A percentile compares a stretch with the other conserved stretches of the same genome.
Conservation (phyloP, 2,797 vertebrate genomes). For the Sebastes trivittatus region DNA sequence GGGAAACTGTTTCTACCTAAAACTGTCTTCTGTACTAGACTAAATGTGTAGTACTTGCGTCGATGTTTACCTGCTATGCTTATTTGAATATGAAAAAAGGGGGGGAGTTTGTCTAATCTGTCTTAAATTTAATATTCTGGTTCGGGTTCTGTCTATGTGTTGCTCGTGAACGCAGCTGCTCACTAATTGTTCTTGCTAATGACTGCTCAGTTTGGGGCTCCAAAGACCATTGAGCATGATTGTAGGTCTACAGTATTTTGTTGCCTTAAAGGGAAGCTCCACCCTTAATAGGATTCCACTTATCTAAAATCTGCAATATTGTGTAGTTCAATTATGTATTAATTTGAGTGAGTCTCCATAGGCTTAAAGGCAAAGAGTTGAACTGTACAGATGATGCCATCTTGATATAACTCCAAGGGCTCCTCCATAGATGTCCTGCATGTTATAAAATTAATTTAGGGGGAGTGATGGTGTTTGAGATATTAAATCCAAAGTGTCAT, state of each 20-base stretch:
- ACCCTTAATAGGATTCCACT: not conserved
- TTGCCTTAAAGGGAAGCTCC: not conserved
- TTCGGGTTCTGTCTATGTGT: too few species aligned
- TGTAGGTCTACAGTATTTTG: not conserved
- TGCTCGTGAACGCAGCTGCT: not conserved
- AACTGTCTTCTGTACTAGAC: not conserved
- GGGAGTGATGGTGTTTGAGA: not conserved
- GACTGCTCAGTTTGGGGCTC: too few species aligned
- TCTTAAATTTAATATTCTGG: not conserved
- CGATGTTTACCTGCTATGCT: not conserved
- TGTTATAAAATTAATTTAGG: not conserved
- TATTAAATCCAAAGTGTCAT: not conserved
- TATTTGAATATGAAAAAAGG: fast-evolving
- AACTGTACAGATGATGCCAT: not conserved
- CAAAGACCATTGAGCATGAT: too few species aligned
- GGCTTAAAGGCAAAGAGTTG: not conserved
- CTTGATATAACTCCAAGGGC: not conserved
- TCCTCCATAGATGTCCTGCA: not conserved
- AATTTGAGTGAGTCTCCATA: not conserved
- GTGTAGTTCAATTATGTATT: not conserved
- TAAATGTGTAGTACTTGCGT: not conserved
- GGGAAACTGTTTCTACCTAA: not conserved
- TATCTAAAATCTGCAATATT: not conserved
- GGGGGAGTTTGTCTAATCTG: not conserved
- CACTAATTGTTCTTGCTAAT: not conserved